Conservation (phyloP, 23 tunicate species). For the Aplidium turbinatum region DNA sequence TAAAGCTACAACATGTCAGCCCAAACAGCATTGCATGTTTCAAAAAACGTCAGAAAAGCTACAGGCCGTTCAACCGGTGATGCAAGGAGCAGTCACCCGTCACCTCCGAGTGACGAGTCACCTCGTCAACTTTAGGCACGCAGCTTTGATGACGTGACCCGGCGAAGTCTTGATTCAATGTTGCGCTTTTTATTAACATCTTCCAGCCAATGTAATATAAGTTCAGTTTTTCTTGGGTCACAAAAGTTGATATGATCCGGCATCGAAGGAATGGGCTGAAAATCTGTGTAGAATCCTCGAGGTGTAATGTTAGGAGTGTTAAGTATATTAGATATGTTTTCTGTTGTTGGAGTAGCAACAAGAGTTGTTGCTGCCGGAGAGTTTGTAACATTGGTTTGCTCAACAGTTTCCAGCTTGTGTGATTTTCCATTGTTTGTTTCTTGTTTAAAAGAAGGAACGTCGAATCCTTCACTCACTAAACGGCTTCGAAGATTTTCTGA, state of each 20-base stretch:
- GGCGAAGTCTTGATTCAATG: constrained; percentile 47
- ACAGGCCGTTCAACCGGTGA: too few relatives aligned
- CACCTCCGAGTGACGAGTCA: too few relatives aligned
- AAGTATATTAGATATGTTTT: constrained; percentile 5
- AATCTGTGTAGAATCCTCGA: constrained; percentile 52
- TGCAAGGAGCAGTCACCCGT: too few relatives aligned
- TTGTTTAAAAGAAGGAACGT: not conserved
- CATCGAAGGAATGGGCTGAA: constrained; percentile 91
- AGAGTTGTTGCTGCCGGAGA: constrained; percentile 16
- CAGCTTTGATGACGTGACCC: constrained; percentile 33
- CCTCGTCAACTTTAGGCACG: not conserved
- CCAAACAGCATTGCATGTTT: too few relatives aligned
- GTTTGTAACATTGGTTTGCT: not conserved
- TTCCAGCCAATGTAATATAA: constrained; percentile 75
- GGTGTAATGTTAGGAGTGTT: constrained; percentile 20
- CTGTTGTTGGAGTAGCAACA: constrained; percentile 17
- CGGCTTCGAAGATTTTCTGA: constrained; percentile 52
- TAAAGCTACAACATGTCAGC: too few relatives aligned
- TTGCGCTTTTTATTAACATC: constrained; percentile 89
- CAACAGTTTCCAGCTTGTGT: not conserved
- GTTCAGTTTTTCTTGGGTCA: constrained; percentile 86
- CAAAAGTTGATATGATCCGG: constrained; percentile 93
- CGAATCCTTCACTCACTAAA: constrained; percentile 9
- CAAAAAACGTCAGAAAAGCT: too few relatives aligned
- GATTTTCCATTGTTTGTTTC: not conserved